Base-by-base conservation (phyloP, 2,888 invertebrate genomes). In the Volucella zonaria region DNA sequence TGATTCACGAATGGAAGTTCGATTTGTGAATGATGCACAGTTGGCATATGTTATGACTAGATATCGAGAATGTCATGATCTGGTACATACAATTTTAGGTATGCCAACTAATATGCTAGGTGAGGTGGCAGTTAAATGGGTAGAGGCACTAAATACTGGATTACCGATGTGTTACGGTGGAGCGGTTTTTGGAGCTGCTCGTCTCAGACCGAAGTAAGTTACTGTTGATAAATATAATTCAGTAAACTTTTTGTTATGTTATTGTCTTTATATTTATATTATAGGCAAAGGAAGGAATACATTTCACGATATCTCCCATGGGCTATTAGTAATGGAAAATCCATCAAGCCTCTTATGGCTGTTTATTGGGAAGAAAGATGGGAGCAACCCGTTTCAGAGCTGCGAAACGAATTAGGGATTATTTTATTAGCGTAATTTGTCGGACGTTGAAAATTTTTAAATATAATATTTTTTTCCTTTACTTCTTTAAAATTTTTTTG, bases 41-140 rank as follows among this genome's bases (percentile, higher is more conserved):
- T 92, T 98, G 88, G 98, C 98, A 4, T 99, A 99, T 92, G 96
- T 99, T 58, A 98, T 99, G 96, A 97, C 98, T 91, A 93, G 99
- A 71, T 99, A 99, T 91, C 94, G 99, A 87, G 99, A 99, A 93
- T 96, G 97, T 9, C 99, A 99, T 91, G 99, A 99, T 93, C 94
- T 99, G 87, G 95, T 97, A 77, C 99, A 99, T 92, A 95, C 98
- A 0, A 93, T 96, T 15, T 93, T 99, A 51, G 95, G 95, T 87
- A 98, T 99, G 97, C 98, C 97, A 47, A 98, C 98, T 11, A 96
- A 96, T 89, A 97, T 98, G 97, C 92, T 98, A 45, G 95, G 95
- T 79, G 94, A 99, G 94, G 98, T 99, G 8, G 95, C 97, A 11
- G 96, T 99, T 6, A 99, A 99, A 93, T 99, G 99, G 98, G 95